These are phyloP conservation scores for Siniperca obscura DNA, from an alignment of 2,797 vertebrate genomes.

Conservation along the genomic window DNA sequence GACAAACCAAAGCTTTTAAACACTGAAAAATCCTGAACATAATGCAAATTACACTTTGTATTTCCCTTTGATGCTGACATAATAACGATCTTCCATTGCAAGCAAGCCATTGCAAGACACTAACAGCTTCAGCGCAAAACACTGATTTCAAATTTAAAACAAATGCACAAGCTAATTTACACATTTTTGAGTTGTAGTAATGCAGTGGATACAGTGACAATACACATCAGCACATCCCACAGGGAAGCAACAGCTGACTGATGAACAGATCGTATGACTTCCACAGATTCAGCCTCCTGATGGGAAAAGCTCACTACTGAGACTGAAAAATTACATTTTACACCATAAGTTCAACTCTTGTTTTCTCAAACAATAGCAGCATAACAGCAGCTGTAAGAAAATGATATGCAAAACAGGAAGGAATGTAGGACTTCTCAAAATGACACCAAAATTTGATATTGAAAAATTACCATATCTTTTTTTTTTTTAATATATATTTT, in stretches of 20 bases:
- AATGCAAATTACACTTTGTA: slow-evolving; percentile 38
- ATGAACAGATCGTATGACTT: slow-evolving; percentile 21
- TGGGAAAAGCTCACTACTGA: slow-evolving; percentile 55
- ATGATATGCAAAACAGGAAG: slow-evolving; percentile 59
- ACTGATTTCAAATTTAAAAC: slow-evolving; percentile 62
- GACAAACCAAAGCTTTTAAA: slow-evolving; percentile 48
- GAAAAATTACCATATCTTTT: slow-evolving; percentile 29
- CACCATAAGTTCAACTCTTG: slow-evolving; percentile 35
- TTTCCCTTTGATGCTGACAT: slow-evolving; percentile 67
- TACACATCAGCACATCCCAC: slow-evolving; percentile 48
- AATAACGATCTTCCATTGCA: slow-evolving; percentile 48
- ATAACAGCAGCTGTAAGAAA: slow-evolving; percentile 53
- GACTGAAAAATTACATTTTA: slow-evolving; percentile 44
- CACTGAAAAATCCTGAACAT: slow-evolving; percentile 16
- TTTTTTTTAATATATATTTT: slow-evolving; percentile 24
- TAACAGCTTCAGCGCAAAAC: slow-evolving; percentile 61
- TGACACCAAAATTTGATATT: slow-evolving; percentile 46
- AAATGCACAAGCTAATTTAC: slow-evolving; percentile 64
- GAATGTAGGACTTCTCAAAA: slow-evolving; percentile 66
- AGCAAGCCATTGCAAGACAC: slow-evolving; percentile 70
- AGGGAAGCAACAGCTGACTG: slow-evolving; percentile 38
- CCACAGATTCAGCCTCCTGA: slow-evolving; percentile 46
- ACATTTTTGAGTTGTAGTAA: slow-evolving; percentile 56
- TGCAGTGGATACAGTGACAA: slow-evolving; percentile 41
- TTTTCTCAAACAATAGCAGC: slow-evolving; percentile 73